phyloP scores from a whole-genome alignment of 2,113 vertebrate genomes.

The Rhadina sibilatrix region DNA sequence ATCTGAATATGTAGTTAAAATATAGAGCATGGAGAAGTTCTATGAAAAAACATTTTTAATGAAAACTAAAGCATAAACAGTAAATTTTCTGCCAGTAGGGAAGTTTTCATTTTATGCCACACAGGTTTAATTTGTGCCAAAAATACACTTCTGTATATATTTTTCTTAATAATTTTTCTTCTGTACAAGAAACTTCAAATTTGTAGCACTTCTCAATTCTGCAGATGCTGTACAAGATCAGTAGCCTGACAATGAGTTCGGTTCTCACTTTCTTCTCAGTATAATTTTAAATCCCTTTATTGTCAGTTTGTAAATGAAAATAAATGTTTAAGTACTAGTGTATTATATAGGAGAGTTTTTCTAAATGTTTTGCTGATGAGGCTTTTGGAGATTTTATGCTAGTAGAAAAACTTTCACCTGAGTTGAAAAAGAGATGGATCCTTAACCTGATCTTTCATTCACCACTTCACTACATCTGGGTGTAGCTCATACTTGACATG shows the following conservation, averaged over 20 bases:
- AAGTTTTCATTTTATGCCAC: neutral
- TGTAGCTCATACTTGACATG: neutral
- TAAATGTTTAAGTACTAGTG: neutral
- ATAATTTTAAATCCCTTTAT: neutral
- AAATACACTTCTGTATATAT: neutral
- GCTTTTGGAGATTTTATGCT: neutral
- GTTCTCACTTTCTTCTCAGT: neutral
- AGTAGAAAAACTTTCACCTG: neutral
- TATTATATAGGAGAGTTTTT: neutral
- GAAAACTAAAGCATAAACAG: neutral
- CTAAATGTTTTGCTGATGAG: neutral
- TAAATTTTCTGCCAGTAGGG: neutral
- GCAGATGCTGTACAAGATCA: neutral
- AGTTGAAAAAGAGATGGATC: neutral
- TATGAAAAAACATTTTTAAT: neutral
- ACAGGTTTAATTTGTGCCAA: neutral
- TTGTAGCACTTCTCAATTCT: neutral
- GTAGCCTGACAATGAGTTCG: neutral
- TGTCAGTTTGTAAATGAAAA: neutral
- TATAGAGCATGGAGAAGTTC: neutral
- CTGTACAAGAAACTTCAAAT: neutral
- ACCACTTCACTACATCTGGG: neutral
- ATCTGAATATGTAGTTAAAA: neutral
- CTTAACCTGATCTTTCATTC: neutral
- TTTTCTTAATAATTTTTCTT: neutral